A percentile compares a stretch with the other conserved stretches of the same genome.
Evolutionary conservation across 2,797 vertebrate species (phyloP).

Genomic region (Ambastaia sidthimunki): DNA sequence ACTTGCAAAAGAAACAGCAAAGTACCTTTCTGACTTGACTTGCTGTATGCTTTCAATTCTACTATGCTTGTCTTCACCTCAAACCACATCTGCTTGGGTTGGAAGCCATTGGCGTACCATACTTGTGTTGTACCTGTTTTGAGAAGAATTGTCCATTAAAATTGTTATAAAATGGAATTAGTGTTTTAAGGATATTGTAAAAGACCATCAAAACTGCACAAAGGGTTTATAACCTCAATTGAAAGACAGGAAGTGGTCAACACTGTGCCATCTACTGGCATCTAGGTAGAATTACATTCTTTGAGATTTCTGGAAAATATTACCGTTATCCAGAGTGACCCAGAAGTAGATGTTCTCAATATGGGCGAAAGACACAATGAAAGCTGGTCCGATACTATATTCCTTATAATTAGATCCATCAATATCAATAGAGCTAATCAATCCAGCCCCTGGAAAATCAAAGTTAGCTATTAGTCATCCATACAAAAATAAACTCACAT

Average conservation of each 20-base stretch:
- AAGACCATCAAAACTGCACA: neutral
- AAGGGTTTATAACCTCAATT: neutral
- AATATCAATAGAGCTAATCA: slow-evolving; percentile 72
- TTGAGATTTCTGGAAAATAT: neutral
- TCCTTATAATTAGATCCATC: slow-evolving; percentile 80
- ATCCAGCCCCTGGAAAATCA: slow-evolving; percentile 62
- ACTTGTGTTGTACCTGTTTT: slow-evolving; percentile 78
- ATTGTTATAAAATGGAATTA: neutral
- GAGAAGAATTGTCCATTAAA: neutral
- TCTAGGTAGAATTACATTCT: neutral
- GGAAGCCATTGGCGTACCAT: slow-evolving; percentile 83
- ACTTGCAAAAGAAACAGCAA: neutral
- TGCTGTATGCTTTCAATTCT: slow-evolving; percentile 82
- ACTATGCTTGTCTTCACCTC: slow-evolving; percentile 78
- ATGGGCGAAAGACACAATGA: slow-evolving; percentile 75
- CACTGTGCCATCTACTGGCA: slow-evolving; percentile 63
- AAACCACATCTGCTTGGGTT: slow-evolving; percentile 84
- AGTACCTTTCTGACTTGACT: slow-evolving; percentile 83
- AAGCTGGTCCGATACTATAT: slow-evolving; percentile 73
- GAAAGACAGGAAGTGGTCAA: neutral
- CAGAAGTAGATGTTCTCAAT: slow-evolving; percentile 84
- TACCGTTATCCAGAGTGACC: slow-evolving; percentile 79
- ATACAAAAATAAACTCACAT: neutral
- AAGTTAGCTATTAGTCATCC: neutral
- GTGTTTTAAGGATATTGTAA: no score